Percentiles rank a stretch among this genome's conserved stretches.
Conservation (phyloP, 2,888 invertebrate species). For the Orthosia incerta region DNA sequence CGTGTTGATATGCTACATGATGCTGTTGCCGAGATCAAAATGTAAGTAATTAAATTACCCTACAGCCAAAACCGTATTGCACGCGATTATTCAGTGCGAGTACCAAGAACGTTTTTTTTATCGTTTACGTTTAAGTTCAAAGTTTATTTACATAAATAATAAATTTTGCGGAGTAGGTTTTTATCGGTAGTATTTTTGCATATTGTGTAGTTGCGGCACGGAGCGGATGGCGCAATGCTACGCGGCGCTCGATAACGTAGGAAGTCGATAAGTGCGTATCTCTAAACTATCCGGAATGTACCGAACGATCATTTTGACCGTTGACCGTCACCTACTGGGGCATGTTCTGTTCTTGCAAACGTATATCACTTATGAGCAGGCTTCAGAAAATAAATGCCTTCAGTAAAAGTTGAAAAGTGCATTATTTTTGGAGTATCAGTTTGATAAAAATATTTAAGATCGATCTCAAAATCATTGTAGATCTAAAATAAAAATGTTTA, state of each 20-base stretch:
- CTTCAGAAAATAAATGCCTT: not conserved
- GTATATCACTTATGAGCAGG: not conserved
- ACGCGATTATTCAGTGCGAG: not conserved
- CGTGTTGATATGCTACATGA: not conserved
- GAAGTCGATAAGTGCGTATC: constrained; percentile 83
- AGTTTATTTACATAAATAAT: constrained; percentile 4
- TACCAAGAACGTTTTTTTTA: not conserved
- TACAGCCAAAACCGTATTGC: not conserved
- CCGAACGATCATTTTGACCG: constrained; percentile 62
- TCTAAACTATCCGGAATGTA: constrained; percentile 67
- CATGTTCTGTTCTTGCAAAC: constrained; percentile 16
- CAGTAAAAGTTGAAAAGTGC: not conserved
- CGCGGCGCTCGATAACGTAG: constrained; percentile 78
- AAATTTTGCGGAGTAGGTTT: constrained; percentile 25
- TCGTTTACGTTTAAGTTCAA: too few relatives aligned
- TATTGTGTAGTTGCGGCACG: constrained; percentile 56
- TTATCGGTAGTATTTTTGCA: constrained; percentile 58
- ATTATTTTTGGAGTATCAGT: constrained; percentile 16
- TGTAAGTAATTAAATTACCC: not conserved
- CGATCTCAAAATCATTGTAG: not conserved
- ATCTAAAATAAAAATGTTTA: not conserved
- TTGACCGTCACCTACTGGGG: constrained; percentile 61
- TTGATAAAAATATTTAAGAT: not conserved
- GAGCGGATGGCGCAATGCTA: constrained; percentile 77
- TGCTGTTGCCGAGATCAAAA: too few relatives aligned